phyloP scores from a whole-genome alignment of 2,888 invertebrate species.

The Lottia scabra region DNA sequence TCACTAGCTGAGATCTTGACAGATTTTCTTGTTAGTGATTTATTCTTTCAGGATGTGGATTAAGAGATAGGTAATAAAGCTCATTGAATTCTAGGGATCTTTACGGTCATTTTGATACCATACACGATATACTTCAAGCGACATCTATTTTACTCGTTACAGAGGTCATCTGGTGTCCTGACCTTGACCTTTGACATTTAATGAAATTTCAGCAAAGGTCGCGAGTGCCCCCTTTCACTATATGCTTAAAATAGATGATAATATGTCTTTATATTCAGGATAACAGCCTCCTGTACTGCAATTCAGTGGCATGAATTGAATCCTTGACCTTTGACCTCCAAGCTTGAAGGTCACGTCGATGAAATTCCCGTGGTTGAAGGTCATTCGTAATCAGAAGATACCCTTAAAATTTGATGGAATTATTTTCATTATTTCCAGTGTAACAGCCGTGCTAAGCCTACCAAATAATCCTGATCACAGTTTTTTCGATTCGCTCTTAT shows the following conservation, averaged over 20 bases:
- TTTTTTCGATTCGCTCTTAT: too few relatives aligned
- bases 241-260: too few relatives aligned
- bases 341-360: background rate
- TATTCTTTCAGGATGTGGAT: background rate
- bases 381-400: background rate
- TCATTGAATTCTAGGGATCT: background rate
- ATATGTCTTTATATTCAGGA: too few relatives aligned
- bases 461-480: background rate
- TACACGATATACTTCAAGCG: background rate
- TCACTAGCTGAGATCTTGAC: background rate
- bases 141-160: background rate
- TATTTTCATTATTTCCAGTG: background rate
- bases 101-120: background rate
- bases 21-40: background rate
- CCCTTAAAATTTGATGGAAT: background rate
- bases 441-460: background rate
- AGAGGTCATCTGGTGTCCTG: background rate
- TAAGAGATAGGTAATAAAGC: background rate
- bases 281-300: too few relatives aligned
- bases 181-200: background rate
- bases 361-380: background rate
- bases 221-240: too few relatives aligned
- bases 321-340: background rate
- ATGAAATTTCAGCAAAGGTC: too few relatives aligned
- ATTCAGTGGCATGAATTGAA: too few relatives aligned